phyloP scores from a whole-genome alignment of 2,888 invertebrate species.

The Calameuta idolon region DNA sequence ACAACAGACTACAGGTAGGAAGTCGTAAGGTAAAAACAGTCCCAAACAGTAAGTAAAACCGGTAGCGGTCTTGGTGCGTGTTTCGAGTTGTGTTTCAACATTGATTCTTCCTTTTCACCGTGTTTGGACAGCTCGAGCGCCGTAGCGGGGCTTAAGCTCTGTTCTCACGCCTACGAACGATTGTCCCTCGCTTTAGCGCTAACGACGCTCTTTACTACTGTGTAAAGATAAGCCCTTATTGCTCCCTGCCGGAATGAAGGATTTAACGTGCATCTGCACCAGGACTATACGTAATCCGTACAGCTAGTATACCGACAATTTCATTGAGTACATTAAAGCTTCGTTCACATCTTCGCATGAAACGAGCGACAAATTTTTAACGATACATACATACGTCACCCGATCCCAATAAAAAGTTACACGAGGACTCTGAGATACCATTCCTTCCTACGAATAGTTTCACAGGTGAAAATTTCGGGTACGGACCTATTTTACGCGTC shows the following conservation, averaged over 20 bases:
- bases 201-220: conserved; percentile 55
- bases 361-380: background rate
- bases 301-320: background rate
- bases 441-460: background rate
- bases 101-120: conserved; percentile 19
- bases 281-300: background rate
- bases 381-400: background rate
- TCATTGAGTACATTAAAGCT: background rate
- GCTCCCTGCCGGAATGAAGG: conserved; percentile 43
- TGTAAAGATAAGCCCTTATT: conserved; percentile 57
- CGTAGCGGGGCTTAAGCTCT: conserved; percentile 30
- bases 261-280: conserved; percentile 14
- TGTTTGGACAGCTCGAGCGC: conserved; percentile 34
- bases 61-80: conserved; percentile 18
- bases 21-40: background rate
- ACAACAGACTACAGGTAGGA: background rate
- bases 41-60: background rate
- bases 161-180: conserved; percentile 43
- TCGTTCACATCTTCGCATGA: background rate
- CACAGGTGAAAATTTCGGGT: background rate
- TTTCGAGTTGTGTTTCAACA: conserved; percentile 28
- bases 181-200: conserved; percentile 43
- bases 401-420: background rate
- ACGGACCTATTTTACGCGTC: background rate
- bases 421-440: background rate